Evolutionary conservation across 2,888 invertebrate species (phyloP).

Genomic region (Acleris emargana): DNA sequence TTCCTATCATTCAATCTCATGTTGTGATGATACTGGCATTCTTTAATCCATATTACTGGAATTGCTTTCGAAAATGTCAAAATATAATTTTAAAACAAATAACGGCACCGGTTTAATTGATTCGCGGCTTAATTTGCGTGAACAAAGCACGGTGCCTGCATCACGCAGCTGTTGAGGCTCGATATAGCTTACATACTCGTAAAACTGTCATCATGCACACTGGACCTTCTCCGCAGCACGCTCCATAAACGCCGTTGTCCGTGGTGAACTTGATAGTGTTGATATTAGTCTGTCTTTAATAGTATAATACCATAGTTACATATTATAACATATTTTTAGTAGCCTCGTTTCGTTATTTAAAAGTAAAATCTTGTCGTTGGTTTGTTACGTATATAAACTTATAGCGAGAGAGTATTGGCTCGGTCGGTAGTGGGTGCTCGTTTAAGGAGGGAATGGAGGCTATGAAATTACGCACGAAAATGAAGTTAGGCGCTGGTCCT

Average conservation of each 20-base stretch:
- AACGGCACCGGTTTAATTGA: constrained; percentile 2
- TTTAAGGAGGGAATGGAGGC: constrained; percentile 28
- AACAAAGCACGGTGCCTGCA: constrained; percentile 50
- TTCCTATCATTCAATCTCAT: no score
- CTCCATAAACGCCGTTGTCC: background rate
- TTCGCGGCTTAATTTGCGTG: constrained; percentile 49
- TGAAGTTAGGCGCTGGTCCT: constrained; percentile 49
- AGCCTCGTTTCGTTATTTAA: background rate
- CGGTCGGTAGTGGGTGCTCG: no score
- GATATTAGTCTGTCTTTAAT: background rate
- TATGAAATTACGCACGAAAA: constrained; percentile 58
- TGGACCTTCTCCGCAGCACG: constrained; percentile 1
- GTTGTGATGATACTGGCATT: no score
- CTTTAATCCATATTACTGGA: no score
- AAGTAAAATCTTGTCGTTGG: background rate
- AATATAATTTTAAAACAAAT: background rate
- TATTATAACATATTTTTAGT: background rate
- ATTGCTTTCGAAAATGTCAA: background rate
- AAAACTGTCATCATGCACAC: constrained; percentile 49
- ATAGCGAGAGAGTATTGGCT: no score
- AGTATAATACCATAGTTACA: no score
- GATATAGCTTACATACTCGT: constrained; percentile 45
- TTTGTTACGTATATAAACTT: no score
- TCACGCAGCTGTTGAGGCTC: constrained; percentile 51
- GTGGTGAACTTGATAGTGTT: background rate